Conservation (phyloP, 2,113 vertebrate species). For the Upupa epops region DNA sequence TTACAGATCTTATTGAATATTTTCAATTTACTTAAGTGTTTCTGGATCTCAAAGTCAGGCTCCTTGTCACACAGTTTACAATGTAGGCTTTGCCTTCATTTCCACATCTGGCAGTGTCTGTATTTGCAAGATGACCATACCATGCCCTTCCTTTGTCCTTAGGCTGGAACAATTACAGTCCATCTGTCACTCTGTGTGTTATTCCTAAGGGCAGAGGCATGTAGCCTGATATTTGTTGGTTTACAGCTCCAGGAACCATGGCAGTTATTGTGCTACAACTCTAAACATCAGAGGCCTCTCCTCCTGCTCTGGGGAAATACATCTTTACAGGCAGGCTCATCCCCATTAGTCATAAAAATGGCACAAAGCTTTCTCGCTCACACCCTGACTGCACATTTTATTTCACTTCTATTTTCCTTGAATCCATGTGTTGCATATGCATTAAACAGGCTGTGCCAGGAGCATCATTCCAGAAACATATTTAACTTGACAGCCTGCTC, state of each 20-base stretch:
- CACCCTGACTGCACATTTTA: not conserved
- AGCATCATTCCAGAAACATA: slow-evolving; percentile 38
- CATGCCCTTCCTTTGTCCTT: not conserved
- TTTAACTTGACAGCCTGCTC: slow-evolving; percentile 42
- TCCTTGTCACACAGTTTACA: not conserved
- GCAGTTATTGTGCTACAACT: not conserved
- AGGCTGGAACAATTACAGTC: not conserved
- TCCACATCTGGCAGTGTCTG: not conserved
- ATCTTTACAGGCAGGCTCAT: not conserved
- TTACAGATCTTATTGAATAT: not conserved
- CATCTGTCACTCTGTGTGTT: not conserved
- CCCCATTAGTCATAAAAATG: not conserved
- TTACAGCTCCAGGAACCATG: not conserved
- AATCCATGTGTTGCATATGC: slow-evolving; percentile 23
- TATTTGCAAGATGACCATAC: not conserved
- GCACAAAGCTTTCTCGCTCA: not conserved
- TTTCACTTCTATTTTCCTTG: slow-evolving; percentile 36
- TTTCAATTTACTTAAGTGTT: not conserved
- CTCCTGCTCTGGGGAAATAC: not conserved
- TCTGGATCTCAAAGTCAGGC: not conserved
- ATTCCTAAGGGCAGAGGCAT: not conserved
- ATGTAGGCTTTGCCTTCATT: not conserved
- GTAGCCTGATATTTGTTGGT: not conserved
- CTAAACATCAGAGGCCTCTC: not conserved
- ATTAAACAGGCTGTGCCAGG: slow-evolving; percentile 37